Conservation (phyloP, 1,140 invertebrate species). For the Gryllus bimaculatus region DNA sequence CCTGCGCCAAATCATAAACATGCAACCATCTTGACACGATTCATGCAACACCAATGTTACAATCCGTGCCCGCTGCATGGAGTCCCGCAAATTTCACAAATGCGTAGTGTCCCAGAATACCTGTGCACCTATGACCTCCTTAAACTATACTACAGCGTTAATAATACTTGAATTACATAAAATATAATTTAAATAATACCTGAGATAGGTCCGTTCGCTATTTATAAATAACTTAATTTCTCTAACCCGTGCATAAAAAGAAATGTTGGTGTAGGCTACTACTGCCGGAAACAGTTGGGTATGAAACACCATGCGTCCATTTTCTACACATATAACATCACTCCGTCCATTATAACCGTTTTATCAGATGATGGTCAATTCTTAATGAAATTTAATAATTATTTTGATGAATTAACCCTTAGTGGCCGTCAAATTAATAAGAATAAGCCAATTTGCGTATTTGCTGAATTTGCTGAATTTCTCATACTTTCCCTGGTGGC, state of each 20-base stretch:
- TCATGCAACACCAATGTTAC: slow-evolving; percentile 29
- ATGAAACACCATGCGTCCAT: slow-evolving; percentile 20
- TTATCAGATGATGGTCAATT: not conserved
- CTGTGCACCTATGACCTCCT: slow-evolving; percentile 8
- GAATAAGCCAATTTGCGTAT: not conserved
- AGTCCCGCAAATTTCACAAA: slow-evolving; percentile 17
- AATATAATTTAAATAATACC: slow-evolving; percentile 17
- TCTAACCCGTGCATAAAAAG: slow-evolving; percentile 31
- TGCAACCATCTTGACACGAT: slow-evolving; percentile 33
- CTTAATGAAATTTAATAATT: not conserved
- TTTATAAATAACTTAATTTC: slow-evolving; percentile 30
- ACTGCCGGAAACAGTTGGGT: slow-evolving; percentile 30
- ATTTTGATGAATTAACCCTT: not conserved
- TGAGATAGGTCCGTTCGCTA: slow-evolving; percentile 23
- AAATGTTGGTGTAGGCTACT: slow-evolving; percentile 29
- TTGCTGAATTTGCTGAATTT: slow-evolving; percentile 12
- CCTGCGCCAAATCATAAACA: slow-evolving; percentile 31
- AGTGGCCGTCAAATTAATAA: not conserved
- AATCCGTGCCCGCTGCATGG: slow-evolving; percentile 17
- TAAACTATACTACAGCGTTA: not conserved
- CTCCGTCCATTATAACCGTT: not conserved
- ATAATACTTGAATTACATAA: not conserved
- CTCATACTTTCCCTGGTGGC: slow-evolving; percentile 18
- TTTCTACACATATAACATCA: slow-evolving; percentile 9
- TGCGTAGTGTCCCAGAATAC: slow-evolving; percentile 6